These are phyloP conservation scores for Leptinotarsa defecta DNA, from an alignment of 1,140 invertebrate genomes.

Conservation along the genomic window DNA sequence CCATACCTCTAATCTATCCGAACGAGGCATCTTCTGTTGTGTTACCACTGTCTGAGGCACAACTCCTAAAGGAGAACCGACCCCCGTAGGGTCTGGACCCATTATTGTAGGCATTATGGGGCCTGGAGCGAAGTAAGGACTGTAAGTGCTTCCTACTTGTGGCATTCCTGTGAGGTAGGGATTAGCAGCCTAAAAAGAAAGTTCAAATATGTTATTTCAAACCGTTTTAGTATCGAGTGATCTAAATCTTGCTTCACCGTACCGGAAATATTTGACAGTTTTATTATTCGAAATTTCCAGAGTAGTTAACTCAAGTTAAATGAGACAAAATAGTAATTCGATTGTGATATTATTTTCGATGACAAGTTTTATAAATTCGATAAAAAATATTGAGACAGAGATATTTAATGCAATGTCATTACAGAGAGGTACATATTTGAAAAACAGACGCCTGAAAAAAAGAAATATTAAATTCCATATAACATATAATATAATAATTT, in stretches of 20 bases:
- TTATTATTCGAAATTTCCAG: background rate
- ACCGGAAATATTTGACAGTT: background rate
- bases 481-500: too few species aligned
- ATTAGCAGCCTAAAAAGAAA: slow-evolving; percentile 74
- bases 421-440: too few species aligned
- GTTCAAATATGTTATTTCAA: background rate
- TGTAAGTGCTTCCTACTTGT: slow-evolving; percentile 81
- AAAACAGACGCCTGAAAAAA: too few species aligned
- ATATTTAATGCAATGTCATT: too few species aligned
- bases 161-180: slow-evolving; percentile 88
- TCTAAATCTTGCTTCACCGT: background rate
- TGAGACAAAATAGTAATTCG: too few species aligned
- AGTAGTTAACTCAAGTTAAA: too few species aligned
- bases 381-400: too few species aligned
- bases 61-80: slow-evolving; percentile 70
- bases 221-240: background rate
- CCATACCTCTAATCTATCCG: slow-evolving; percentile 94
- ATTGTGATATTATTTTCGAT: too few species aligned
- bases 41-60: slow-evolving; percentile 83
- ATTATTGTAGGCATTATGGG: slow-evolving; percentile 85
- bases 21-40: slow-evolving; percentile 91
- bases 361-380: too few species aligned
- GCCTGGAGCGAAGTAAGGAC: slow-evolving; percentile 84
- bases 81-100: slow-evolving; percentile 75
- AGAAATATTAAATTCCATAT: too few species aligned